Evolutionary conservation across 2,888 invertebrate species (phyloP).

Genomic region (Drosophila atroscutellata): DNA sequence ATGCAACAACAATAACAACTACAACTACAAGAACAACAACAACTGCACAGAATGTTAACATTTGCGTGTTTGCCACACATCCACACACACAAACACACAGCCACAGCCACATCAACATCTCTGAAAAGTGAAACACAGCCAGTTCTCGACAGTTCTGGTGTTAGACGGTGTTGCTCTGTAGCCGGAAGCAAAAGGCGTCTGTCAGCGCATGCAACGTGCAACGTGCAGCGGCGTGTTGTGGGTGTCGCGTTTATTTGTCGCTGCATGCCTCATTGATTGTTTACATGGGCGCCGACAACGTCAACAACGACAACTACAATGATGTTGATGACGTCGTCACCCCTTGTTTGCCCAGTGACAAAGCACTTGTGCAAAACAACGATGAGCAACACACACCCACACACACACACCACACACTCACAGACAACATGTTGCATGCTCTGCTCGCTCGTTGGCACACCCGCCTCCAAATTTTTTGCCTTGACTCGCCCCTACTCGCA

Average conservation of each 20-base stretch:
- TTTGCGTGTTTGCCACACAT: slow-evolving; percentile 46
- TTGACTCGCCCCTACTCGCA: slow-evolving; percentile 1
- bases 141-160: slow-evolving; percentile 24
- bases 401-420: not conserved
- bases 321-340: slow-evolving; percentile 41
- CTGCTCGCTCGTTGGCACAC: slow-evolving; percentile 2
- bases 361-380: slow-evolving; percentile 45
- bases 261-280: slow-evolving; percentile 67
- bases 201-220: slow-evolving; percentile 2
- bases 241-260: not conserved
- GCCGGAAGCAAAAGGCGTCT: slow-evolving; percentile 60
- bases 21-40: not conserved
- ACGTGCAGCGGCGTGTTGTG: not conserved
- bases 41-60: slow-evolving; percentile 44
- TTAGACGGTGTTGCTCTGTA: slow-evolving; percentile 19
- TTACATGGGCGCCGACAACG: slow-evolving; percentile 55
- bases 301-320: not conserved
- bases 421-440: slow-evolving; percentile 3
- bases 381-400: slow-evolving; percentile 3
- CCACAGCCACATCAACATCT: slow-evolving; percentile 1
- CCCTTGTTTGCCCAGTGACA: slow-evolving; percentile 29
- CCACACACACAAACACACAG: not conserved
- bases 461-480: slow-evolving; percentile 8
- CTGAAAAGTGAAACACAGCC: slow-evolving; percentile 6
- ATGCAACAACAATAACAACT: slow-evolving; percentile 39